These are phyloP conservation scores for Penaeus japonicus DNA, from an alignment of 1,140 invertebrate species.

Conservation along the genomic window DNA sequence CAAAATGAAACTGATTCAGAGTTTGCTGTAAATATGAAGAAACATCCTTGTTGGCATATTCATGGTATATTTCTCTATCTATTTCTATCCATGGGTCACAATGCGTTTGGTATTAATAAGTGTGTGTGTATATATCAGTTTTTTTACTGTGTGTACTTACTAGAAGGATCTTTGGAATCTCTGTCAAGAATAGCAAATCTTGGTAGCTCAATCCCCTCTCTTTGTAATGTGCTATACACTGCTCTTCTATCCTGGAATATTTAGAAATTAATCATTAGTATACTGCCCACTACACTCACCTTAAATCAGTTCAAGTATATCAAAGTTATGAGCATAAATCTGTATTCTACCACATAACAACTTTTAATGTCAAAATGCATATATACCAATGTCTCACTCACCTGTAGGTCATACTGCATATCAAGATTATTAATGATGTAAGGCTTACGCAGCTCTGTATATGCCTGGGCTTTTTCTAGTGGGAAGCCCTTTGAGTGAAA, in stretches of 20 bases:
- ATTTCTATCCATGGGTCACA: not conserved
- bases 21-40: no score
- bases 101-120: no score
- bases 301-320: no score
- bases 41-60: no score
- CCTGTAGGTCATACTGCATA: constrained; percentile 97
- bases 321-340: no score
- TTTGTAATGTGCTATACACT: constrained; percentile 93
- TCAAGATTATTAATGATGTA: constrained; percentile 98
- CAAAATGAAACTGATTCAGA: no score
- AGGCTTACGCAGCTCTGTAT: constrained; percentile 91
- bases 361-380: not conserved
- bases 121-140: not conserved
- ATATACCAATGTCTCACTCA: not conserved
- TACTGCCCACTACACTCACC: no score
- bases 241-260: constrained; percentile 79
- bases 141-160: constrained; percentile 42
- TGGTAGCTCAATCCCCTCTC: constrained; percentile 96
- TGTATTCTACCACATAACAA: no score
- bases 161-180: constrained; percentile 86
- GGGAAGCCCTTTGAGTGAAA: constrained; percentile 99
- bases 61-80: constrained; percentile 43
- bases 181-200: constrained; percentile 96
- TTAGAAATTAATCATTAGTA: constrained; percentile 56
- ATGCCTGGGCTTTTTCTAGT: constrained; percentile 96